Conservation (phyloP, 2,113 vertebrate species). For the Trematocara unimaculatum region DNA sequence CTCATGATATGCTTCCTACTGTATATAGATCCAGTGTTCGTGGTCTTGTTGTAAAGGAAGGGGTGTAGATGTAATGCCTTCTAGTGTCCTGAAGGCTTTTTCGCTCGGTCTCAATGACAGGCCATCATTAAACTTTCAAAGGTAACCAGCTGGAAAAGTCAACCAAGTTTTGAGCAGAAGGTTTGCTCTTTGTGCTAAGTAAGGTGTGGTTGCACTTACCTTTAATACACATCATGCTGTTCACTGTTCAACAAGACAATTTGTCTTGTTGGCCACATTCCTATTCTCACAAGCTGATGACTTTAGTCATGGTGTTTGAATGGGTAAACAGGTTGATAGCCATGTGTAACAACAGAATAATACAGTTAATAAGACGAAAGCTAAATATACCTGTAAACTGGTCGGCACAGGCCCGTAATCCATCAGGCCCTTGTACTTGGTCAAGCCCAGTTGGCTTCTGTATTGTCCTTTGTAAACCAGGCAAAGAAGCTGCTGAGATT, state of each 20-base stretch:
- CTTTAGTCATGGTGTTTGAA: background rate
- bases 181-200: background rate
- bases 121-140: background rate
- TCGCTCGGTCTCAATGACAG: background rate
- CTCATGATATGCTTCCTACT: background rate
- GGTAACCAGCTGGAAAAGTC: background rate
- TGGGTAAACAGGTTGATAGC: background rate
- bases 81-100: background rate
- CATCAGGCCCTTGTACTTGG: background rate
- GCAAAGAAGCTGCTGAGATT: background rate
- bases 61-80: background rate
- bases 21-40: background rate
- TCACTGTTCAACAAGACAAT: background rate
- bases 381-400: background rate
- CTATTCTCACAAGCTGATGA: background rate
- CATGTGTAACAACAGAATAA: background rate
- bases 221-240: background rate
- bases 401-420: rapidly evolving
- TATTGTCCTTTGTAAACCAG: background rate
- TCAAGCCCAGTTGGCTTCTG: background rate
- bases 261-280: background rate
- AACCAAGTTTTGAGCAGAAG: background rate
- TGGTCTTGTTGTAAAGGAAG: background rate
- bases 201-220: background rate
- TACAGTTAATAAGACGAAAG: background rate